These are phyloP conservation scores for Eupithecia centaureata DNA, from an alignment of 2,888 invertebrate genomes.

Conservation along the genomic window DNA sequence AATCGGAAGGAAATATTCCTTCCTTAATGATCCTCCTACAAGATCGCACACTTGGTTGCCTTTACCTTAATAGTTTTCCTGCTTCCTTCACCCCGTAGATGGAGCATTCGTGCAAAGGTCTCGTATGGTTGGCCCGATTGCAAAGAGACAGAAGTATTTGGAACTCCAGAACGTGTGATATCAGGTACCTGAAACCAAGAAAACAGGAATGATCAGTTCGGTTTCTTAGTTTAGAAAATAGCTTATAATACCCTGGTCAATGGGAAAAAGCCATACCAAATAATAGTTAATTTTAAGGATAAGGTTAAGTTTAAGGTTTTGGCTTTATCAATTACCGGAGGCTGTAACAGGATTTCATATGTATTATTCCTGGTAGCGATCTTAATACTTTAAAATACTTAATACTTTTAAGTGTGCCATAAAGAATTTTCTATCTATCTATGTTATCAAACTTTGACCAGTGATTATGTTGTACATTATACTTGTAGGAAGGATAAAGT, in stretches of 20 bases:
- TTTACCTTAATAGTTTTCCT: slow-evolving; percentile 85
- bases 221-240: background rate
- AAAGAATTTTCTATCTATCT: no score
- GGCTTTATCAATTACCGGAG: background rate
- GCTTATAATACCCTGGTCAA: no score
- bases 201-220: background rate
- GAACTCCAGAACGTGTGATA: slow-evolving; percentile 90
- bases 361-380: no score
- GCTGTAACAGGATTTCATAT: no score
- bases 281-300: no score
- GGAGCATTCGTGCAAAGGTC: slow-evolving; percentile 88
- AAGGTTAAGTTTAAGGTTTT: no score
- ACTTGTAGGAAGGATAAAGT: no score
- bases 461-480: no score
- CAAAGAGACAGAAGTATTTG: slow-evolving; percentile 90
- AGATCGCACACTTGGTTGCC: background rate
- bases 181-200: slow-evolving; percentile 76
- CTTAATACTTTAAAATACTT: no score
- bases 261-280: background rate
- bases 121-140: slow-evolving; percentile 85
- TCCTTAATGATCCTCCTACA: slow-evolving; percentile 2
- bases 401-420: no score
- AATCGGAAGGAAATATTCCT: background rate
- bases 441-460: no score
- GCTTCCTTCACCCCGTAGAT: slow-evolving; percentile 87